phyloP scores from a whole-genome alignment of 2,888 invertebrate species.

The Tetragonisca angustula region DNA sequence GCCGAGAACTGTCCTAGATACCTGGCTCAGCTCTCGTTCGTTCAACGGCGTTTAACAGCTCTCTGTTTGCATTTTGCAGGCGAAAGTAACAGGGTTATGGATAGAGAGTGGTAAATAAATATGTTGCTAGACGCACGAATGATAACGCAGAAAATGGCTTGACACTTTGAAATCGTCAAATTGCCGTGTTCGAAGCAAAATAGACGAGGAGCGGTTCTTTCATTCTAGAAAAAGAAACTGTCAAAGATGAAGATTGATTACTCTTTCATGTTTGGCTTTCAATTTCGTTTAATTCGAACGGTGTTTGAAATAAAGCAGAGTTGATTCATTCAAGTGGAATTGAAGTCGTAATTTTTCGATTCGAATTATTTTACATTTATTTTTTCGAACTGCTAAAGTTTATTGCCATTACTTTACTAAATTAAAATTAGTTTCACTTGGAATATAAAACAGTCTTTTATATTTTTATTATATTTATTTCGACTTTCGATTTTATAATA shows the following conservation, averaged over 20 bases:
- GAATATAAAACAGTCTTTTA: too few species aligned
- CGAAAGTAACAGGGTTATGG: background rate
- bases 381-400: background rate
- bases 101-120: background rate
- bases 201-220: background rate
- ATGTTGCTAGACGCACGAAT: background rate
- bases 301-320: background rate
- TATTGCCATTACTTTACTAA: too few species aligned
- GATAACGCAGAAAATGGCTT: background rate
- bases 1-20: slow-evolving; percentile 21
- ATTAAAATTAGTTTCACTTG: too few species aligned
- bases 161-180: background rate
- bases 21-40: background rate
- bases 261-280: too few species aligned
- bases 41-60: background rate
- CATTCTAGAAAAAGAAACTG: background rate
- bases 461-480: too few species aligned
- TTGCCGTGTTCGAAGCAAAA: too few species aligned
- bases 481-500: too few species aligned
- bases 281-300: background rate
- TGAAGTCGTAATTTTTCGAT: background rate
- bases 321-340: background rate
- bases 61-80: background rate
- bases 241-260: background rate
- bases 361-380: background rate